Conservation (phyloP, 2,113 vertebrate genomes). For the Semicossyphus pulcher region DNA sequence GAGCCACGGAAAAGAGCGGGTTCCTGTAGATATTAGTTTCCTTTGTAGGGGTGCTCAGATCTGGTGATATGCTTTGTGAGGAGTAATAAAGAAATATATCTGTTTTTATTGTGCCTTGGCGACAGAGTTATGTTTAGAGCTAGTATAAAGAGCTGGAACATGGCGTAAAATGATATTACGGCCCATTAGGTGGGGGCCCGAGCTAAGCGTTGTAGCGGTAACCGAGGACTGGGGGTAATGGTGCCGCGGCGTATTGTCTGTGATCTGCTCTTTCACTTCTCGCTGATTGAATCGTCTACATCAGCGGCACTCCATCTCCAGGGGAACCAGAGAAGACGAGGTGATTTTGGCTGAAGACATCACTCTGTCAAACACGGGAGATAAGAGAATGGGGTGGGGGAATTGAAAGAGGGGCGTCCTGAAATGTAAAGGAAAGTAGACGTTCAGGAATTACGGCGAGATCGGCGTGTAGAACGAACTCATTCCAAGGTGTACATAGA, state of each 20-base stretch:
- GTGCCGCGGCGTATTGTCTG: conserved; percentile 78
- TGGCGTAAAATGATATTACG: conserved; percentile 83
- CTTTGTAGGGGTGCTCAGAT: conserved; percentile 72
- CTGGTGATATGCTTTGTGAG: conserved; percentile 73
- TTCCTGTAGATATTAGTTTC: conserved; percentile 79
- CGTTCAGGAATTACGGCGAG: conserved; percentile 36
- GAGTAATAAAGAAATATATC: conserved; percentile 84
- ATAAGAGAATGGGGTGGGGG: conserved; percentile 62
- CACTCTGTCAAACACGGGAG: conserved; percentile 73
- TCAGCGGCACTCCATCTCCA: conserved; percentile 75
- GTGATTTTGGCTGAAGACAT: conserved; percentile 80
- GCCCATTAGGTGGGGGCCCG: conserved; percentile 81
- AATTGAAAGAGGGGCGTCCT: conserved; percentile 32
- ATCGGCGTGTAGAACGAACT: conserved; percentile 25
- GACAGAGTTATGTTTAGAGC: conserved; percentile 82
- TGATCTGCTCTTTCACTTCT: conserved; percentile 80
- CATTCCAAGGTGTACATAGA: conserved; percentile 17
- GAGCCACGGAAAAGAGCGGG: conserved; percentile 67
- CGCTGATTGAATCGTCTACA: conserved; percentile 82
- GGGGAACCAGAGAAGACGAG: conserved; percentile 70
- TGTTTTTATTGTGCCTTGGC: conserved; percentile 82
- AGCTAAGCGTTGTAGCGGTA: conserved; percentile 75
- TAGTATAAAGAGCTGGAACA: conserved; percentile 80
- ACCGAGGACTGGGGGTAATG: conserved; percentile 79
- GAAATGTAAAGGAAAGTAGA: conserved; percentile 59